Conservation (phyloP, 2,888 invertebrate species). For the Cordilura impudica region DNA sequence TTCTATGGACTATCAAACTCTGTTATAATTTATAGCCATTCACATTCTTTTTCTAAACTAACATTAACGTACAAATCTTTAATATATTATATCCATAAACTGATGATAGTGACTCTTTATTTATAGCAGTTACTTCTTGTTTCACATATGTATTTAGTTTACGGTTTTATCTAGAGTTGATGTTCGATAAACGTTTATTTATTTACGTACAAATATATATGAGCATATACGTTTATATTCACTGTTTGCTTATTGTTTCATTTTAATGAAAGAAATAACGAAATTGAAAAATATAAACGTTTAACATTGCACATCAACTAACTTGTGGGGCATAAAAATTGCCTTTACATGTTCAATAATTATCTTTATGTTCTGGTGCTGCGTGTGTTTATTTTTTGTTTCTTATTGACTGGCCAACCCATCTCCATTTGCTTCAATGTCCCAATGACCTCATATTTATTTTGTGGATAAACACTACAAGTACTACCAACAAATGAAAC, state of each 20-base stretch:
- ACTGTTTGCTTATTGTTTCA: conserved; percentile 48
- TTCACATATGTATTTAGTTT: not conserved
- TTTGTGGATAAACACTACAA: conserved; percentile 17
- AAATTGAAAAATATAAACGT: conserved; percentile 1
- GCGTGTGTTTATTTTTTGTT: conserved; percentile 38
- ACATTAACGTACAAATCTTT: conserved; percentile 22
- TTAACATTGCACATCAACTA: conserved; percentile 28
- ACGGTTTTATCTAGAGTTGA: conserved; percentile 48
- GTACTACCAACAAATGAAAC: conserved; percentile 14
- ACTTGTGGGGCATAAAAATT: conserved; percentile 15
- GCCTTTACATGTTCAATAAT: conserved; percentile 59
- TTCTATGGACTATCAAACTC: no score
- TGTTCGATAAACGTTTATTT: conserved; percentile 50
- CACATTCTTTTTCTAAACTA: conserved; percentile 19
- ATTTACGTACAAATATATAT: conserved; percentile 39
- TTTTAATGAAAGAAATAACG: conserved; percentile 47
- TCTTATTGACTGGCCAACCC: conserved; percentile 31
- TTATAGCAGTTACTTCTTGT: conserved; percentile 15
- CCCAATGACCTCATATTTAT: conserved; percentile 56
- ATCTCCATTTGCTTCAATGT: conserved; percentile 15
- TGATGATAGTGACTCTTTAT: conserved; percentile 22
- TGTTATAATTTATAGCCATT: conserved; percentile 1
- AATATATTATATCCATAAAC: conserved; percentile 49
- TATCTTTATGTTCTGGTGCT: conserved; percentile 49
- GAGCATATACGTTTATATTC: conserved; percentile 1